These are phyloP conservation scores for Temnothorax ravouxi DNA, from an alignment of 2,888 invertebrate genomes.

Conservation along the genomic window DNA sequence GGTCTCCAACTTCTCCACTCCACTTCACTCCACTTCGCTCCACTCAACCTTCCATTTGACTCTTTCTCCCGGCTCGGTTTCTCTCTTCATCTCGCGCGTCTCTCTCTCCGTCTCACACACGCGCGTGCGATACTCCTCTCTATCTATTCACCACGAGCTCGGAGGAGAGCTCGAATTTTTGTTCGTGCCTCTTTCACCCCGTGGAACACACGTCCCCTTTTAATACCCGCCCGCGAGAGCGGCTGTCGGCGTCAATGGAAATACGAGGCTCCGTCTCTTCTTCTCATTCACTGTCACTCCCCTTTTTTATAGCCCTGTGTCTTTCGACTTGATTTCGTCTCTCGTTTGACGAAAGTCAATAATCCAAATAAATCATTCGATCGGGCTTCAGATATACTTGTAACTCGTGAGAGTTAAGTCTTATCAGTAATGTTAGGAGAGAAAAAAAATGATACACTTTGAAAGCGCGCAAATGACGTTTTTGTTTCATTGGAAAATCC, in stretches of 20 bases:
- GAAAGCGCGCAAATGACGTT: conserved; percentile 12
- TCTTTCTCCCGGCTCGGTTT: conserved; percentile 52
- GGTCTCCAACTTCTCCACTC: conserved; percentile 83
- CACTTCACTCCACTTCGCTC: conserved; percentile 80
- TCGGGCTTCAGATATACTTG: not conserved
- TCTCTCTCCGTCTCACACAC: conserved; percentile 20
- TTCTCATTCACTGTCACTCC: conserved; percentile 45
- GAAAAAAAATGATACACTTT: not conserved
- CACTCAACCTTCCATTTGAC: conserved; percentile 71
- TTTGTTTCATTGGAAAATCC: conserved; percentile 11
- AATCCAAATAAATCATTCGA: not conserved
- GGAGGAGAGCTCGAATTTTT: conserved; percentile 35
- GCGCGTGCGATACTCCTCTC: conserved; percentile 8
- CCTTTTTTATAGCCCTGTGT: conserved; percentile 28
- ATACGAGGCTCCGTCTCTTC: conserved; percentile 57
- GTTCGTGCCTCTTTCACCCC: conserved; percentile 40
- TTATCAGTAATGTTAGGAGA: not conserved
- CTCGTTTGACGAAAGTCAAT: not conserved
- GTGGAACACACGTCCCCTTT: conserved; percentile 66
- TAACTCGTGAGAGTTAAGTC: not conserved
- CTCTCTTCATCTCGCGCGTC: not conserved
- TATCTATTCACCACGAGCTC: conserved; percentile 18
- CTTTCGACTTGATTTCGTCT: conserved; percentile 23
- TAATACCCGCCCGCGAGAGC: conserved; percentile 72
- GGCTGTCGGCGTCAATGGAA: conserved; percentile 73